Evolutionary conservation across 1,140 invertebrate genomes (phyloP).

Genomic region (Cyclina sinensis): DNA sequence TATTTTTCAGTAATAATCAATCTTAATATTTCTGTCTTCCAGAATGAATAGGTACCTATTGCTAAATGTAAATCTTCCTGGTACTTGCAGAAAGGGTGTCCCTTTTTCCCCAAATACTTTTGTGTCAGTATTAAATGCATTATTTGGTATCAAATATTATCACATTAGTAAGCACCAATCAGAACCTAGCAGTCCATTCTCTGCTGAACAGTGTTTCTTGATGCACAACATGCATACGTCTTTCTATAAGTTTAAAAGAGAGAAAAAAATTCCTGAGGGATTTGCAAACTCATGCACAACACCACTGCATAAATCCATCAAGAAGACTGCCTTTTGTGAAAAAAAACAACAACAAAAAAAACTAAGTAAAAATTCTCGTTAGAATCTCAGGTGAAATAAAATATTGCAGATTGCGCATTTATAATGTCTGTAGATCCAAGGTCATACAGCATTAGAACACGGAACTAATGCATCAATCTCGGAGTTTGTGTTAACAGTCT

Average conservation of each 20-base stretch:
- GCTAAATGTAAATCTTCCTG: too few species aligned
- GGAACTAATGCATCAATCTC: conserved; percentile 31
- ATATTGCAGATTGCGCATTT: conserved; percentile 55
- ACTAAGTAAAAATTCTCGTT: conserved; percentile 53
- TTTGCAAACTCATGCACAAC: conserved; percentile 34
- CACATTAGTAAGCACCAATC: conserved; percentile 62
- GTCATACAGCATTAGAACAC: conserved; percentile 61
- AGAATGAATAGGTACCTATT: too few species aligned
- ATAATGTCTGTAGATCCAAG: conserved; percentile 45
- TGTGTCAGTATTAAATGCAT: conserved; percentile 51
- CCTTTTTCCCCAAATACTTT: too few species aligned
- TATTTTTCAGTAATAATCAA: not conserved
- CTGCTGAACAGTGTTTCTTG: conserved; percentile 36
- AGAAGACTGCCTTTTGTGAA: conserved; percentile 41
- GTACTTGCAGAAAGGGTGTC: not conserved
- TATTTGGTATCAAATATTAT: conserved; percentile 61
- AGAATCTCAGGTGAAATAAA: conserved; percentile 54
- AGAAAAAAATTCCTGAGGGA: conserved; percentile 54
- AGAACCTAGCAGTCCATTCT: conserved; percentile 52
- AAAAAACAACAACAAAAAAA: too few species aligned
- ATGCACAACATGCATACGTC: conserved; percentile 45
- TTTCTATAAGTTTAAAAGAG: not conserved
- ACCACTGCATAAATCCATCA: conserved; percentile 46
- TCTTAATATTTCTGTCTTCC: not conserved
- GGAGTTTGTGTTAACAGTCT: not conserved